Evolutionary conservation across 2,888 invertebrate species (phyloP).

Genomic region (Pristionchus mayeri): DNA sequence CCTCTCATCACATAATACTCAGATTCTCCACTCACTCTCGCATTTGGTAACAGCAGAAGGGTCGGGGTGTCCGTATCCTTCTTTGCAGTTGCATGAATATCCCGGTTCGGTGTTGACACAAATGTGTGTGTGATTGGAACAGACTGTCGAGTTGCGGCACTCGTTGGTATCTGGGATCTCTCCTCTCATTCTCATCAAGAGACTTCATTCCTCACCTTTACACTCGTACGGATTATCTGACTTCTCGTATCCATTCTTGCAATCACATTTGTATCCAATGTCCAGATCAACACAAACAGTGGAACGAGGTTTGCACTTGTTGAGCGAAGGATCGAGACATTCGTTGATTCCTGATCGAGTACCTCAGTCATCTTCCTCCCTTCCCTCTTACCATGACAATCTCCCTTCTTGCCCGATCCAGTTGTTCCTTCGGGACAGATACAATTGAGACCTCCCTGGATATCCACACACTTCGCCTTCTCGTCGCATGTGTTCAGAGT

Average conservation of each 20-base stretch:
- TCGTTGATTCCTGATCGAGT: slow-evolving; percentile 45
- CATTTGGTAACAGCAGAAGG: not conserved
- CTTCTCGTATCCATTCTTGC: slow-evolving; percentile 25
- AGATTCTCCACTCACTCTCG: not conserved
- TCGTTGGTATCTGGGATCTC: slow-evolving; percentile 45
- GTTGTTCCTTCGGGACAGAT: slow-evolving; percentile 41
- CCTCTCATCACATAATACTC: not conserved
- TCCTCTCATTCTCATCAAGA: too few relatives aligned
- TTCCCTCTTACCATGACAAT: slow-evolving; percentile 22
- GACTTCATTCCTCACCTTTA: not conserved
- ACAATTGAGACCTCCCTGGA: slow-evolving; percentile 36
- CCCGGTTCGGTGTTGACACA: slow-evolving; percentile 22
- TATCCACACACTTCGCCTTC: slow-evolving; percentile 39
- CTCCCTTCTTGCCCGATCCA: slow-evolving; percentile 45
- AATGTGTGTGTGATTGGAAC: slow-evolving; percentile 4
- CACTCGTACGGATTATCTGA: slow-evolving; percentile 28
- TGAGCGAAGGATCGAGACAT: slow-evolving; percentile 40
- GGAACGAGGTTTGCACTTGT: slow-evolving; percentile 33
- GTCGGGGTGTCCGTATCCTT: slow-evolving; percentile 30
- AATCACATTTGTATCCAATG: slow-evolving; percentile 35
- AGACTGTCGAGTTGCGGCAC: slow-evolving; percentile 34
- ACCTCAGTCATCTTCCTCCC: too few relatives aligned
- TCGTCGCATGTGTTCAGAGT: slow-evolving; percentile 27
- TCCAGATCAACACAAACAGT: slow-evolving; percentile 19
- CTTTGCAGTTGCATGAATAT: slow-evolving; percentile 34